phyloP scores from a whole-genome alignment of 2,797 vertebrate species.

The Tiaroga cobitis region DNA sequence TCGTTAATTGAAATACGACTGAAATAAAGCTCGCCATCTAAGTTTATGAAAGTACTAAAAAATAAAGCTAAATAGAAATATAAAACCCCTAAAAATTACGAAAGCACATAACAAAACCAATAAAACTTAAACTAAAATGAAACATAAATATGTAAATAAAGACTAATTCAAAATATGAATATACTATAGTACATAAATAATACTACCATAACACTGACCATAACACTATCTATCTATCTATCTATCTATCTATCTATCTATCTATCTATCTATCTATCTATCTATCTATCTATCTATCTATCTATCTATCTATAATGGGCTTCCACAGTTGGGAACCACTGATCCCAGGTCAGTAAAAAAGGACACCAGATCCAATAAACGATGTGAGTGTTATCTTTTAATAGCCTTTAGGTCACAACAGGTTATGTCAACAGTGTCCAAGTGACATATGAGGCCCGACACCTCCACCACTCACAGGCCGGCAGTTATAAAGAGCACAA shows the following conservation, averaged over 20 bases:
- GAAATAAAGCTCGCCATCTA: background rate
- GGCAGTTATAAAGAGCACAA: conserved; percentile 22
- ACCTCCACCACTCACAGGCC: background rate
- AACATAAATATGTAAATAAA: background rate
- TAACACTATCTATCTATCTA: background rate
- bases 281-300: background rate
- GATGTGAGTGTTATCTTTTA: conserved; percentile 31
- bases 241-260: background rate
- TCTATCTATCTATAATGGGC: background rate
- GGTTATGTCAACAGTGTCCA: conserved; percentile 40
- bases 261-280: background rate
- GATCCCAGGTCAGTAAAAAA: background rate
- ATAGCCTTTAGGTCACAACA: conserved; percentile 16
- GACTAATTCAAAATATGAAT: background rate
- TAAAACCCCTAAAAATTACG: background rate
- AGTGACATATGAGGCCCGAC: conserved; percentile 2
- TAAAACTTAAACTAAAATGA: background rate
- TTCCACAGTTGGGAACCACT: background rate
- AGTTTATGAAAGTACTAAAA: background rate
- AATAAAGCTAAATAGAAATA: background rate
- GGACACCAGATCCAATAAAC: background rate
- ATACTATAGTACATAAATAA: background rate
- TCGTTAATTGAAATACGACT: background rate
- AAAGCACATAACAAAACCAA: background rate
- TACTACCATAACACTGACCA: background rate